These are phyloP conservation scores for Hystrix brachyura DNA, from an alignment of 2,113 vertebrate genomes.

Conservation along the genomic window DNA sequence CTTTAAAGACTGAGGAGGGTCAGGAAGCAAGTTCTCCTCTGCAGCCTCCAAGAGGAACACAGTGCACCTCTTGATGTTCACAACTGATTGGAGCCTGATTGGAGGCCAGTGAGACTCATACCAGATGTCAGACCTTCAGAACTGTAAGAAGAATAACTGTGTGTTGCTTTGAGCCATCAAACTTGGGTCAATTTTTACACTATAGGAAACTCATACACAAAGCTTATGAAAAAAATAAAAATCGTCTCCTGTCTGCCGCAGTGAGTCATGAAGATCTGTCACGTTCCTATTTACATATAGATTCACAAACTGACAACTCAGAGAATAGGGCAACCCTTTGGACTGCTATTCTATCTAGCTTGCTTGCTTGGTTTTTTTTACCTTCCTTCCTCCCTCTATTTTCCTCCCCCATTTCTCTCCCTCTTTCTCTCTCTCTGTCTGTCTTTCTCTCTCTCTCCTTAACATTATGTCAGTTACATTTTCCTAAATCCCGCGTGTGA, in stretches of 20 bases:
- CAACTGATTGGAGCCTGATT: neutral
- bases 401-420: neutral
- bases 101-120: neutral
- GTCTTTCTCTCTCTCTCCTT: neutral
- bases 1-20: neutral
- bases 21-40: neutral
- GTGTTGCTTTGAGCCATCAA: neutral
- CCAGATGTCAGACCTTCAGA: neutral
- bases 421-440: neutral
- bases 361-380: neutral
- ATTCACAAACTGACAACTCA: neutral
- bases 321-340: neutral
- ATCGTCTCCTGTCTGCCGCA: neutral
- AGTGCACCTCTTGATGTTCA: neutral
- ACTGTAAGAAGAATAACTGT: neutral
- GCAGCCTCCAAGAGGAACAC: neutral
- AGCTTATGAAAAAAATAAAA: neutral
- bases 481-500: neutral
- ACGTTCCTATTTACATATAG: neutral
- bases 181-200: neutral
- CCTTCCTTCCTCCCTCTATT: neutral
- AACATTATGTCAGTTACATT: neutral
- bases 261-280: neutral
- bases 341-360: neutral
- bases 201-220: neutral